Percentiles rank a stretch among this genome's conserved stretches.
These are phyloP conservation scores for Drosophila rellima DNA, from an alignment of 2,888 invertebrate species.

Conservation along the genomic window DNA sequence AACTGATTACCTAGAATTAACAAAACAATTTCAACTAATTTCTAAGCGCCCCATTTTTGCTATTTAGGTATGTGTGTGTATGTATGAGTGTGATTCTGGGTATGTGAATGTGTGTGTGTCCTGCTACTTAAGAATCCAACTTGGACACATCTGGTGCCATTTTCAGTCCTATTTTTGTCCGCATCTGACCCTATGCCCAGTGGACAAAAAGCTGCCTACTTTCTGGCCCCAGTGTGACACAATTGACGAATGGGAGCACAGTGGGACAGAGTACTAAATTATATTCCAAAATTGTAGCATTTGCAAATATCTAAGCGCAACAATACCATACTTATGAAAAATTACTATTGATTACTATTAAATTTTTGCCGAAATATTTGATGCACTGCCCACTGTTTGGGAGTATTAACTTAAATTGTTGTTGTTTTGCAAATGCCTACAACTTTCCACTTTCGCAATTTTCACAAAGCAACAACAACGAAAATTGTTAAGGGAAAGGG, in stretches of 20 bases:
- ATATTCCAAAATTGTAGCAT: too few relatives aligned
- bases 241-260: conserved; percentile 25
- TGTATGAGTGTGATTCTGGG: conserved; percentile 1
- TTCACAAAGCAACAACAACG: conserved; percentile 35
- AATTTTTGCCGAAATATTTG: not conserved
- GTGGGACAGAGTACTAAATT: not conserved
- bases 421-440: conserved; percentile 38
- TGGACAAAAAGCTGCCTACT: conserved; percentile 20
- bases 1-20: conserved; percentile 59
- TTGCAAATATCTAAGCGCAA: too few relatives aligned
- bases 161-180: conserved; percentile 34
- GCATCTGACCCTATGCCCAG: conserved; percentile 18
- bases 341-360: too few relatives aligned
- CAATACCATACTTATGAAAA: too few relatives aligned
- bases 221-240: conserved; percentile 1
- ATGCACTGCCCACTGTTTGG: not conserved
- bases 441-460: conserved; percentile 58
- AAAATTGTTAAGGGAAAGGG: not conserved
- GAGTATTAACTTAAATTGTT: conserved; percentile 6
- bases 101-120: conserved; percentile 23
- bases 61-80: conserved; percentile 5
- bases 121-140: conserved; percentile 63
- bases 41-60: conserved; percentile 37
- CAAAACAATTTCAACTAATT: conserved; percentile 61
- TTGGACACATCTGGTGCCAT: conserved; percentile 71